phyloP scores from a whole-genome alignment of 2,888 invertebrate species.

The Synergus umbraculus region DNA sequence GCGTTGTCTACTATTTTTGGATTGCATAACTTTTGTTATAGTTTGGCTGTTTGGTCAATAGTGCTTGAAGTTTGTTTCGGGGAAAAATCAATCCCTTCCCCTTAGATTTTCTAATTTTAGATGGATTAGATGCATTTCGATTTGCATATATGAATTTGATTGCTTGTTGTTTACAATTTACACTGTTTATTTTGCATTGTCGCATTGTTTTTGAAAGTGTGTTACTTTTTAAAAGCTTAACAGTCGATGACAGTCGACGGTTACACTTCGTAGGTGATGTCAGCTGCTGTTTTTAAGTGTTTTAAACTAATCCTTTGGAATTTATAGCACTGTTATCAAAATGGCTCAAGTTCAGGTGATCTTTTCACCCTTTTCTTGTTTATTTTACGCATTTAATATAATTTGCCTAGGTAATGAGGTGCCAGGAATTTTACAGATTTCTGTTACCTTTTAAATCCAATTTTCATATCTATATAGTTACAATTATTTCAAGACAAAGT shows the following conservation, averaged over 20 bases:
- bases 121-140: not conserved
- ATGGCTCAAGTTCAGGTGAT: conserved; percentile 19
- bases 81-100: not conserved
- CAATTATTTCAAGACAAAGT: too few species aligned
- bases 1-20: not conserved
- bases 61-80: not conserved
- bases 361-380: not conserved
- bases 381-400: not conserved
- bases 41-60: not conserved
- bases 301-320: not conserved
- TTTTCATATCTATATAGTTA: not conserved
- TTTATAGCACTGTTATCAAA: not conserved
- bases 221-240: not conserved
- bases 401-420: not conserved
- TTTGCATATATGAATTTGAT: not conserved
- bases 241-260: conserved; percentile 13
- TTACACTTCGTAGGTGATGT: not conserved
- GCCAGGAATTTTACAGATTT: not conserved
- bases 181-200: not conserved
- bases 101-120: conserved; percentile 32
- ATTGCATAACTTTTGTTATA: conserved; percentile 28
- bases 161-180: conserved; percentile 12
- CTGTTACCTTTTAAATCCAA: not conserved
- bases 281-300: not conserved
- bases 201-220: not conserved